phyloP scores from a whole-genome alignment of 1,140 invertebrate genomes.

The Oryctes rhinoceros region DNA sequence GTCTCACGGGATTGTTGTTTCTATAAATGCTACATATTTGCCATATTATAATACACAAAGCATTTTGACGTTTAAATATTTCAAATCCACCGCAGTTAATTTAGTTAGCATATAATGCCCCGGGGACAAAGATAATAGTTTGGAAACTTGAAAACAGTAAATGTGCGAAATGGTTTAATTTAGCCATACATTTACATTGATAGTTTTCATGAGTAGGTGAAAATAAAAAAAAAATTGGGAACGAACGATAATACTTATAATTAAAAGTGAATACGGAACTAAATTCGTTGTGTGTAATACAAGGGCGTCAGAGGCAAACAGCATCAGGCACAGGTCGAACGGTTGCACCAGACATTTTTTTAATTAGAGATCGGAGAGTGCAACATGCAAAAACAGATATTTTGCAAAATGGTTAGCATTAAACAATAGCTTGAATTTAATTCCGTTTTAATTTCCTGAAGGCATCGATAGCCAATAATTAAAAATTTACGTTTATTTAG shows the following conservation, averaged over 20 bases:
- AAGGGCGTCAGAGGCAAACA: conserved; percentile 19
- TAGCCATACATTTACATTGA: not conserved
- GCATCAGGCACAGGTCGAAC: conserved; percentile 25
- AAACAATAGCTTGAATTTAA: conserved; percentile 57
- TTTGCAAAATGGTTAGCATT: conserved; percentile 53
- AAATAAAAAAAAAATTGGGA: not conserved
- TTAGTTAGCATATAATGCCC: not conserved
- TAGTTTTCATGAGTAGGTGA: conserved; percentile 7
- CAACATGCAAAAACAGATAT: conserved; percentile 51
- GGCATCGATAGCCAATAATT: conserved; percentile 56
- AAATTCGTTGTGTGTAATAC: conserved; percentile 23
- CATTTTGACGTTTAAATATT: too few species aligned
- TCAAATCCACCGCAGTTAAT: too few species aligned
- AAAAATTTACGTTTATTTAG: conserved; percentile 58
- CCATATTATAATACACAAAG: too few species aligned
- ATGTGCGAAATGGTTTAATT: not conserved
- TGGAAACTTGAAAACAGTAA: not conserved
- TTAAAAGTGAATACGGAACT: conserved; percentile 35
- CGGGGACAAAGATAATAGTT: not conserved
- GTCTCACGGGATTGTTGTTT: too few species aligned
- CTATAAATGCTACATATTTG: too few species aligned
- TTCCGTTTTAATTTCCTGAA: conserved; percentile 54
- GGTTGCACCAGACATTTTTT: conserved; percentile 54
- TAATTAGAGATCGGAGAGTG: conserved; percentile 51
- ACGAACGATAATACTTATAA: conserved; percentile 37